Evolutionary conservation across 2,113 vertebrate genomes (phyloP).

Genomic region (Pituophis catenifer): DNA sequence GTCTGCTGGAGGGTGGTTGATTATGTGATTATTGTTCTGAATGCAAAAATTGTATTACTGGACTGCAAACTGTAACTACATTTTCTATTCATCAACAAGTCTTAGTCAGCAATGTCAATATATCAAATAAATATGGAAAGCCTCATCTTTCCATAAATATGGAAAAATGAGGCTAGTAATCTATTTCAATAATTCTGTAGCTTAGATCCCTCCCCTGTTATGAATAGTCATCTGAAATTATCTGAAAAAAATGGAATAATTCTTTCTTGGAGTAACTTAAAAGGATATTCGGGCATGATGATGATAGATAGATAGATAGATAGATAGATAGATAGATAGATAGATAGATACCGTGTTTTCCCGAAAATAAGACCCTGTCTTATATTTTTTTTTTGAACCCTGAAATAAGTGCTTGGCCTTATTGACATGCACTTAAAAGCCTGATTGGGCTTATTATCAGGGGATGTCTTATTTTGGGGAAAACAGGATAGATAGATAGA

Average conservation of each 20-base stretch:
- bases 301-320: no score
- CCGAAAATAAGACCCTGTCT: no score
- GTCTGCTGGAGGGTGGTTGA: neutral
- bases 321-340: no score
- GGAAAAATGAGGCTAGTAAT: neutral
- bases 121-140: neutral
- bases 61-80: neutral
- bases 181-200: neutral
- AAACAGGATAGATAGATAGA: neutral
- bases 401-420: no score
- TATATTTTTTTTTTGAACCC: no score
- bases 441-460: no score
- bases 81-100: neutral
- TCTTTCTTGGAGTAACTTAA: neutral
- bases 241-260: neutral
- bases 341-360: no score
- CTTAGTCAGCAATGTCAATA: neutral
- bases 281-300: neutral
- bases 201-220: neutral
- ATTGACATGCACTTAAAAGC: no score
- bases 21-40: neutral
- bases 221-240: neutral
- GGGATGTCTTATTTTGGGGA: no score
- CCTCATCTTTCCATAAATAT: neutral
- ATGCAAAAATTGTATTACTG: neutral